Percentiles rank a stretch among this genome's conserved stretches.
Evolutionary conservation across 2,797 vertebrate genomes (phyloP).

Genomic region (Poecilia velifera): DNA sequence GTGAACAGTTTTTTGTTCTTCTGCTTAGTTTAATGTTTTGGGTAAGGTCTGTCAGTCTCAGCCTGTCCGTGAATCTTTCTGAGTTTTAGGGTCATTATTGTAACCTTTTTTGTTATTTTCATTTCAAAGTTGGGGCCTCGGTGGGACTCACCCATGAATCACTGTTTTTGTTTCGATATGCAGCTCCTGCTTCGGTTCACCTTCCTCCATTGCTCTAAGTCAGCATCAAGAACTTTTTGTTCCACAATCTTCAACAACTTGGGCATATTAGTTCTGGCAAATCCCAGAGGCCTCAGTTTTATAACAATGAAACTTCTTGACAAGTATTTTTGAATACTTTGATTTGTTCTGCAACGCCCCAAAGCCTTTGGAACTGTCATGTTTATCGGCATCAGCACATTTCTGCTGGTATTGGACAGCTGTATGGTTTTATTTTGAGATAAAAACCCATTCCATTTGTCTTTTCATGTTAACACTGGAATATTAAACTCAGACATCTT

Average conservation of each 20-base stretch:
- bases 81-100: background rate
- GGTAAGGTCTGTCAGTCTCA: background rate
- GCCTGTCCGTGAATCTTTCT: background rate
- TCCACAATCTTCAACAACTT: background rate
- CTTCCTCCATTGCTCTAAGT: background rate
- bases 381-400: background rate
- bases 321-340: background rate
- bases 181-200: background rate
- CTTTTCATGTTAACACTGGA: background rate
- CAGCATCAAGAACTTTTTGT: background rate
- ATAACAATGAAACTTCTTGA: background rate
- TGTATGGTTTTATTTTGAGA: conserved; percentile 3
- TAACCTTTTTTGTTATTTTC: background rate
- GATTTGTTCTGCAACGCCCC: background rate
- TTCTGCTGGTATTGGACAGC: background rate
- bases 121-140: background rate
- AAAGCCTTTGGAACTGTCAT: background rate
- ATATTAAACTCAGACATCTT: background rate
- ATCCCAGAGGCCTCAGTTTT: background rate
- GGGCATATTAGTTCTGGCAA: background rate
- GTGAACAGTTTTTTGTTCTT: background rate
- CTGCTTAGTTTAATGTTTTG: background rate
- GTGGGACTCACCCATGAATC: background rate
- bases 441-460: background rate
- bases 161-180: background rate